Conservation (phyloP, 2,797 vertebrate genomes). For the Protosalanx chinensis region DNA sequence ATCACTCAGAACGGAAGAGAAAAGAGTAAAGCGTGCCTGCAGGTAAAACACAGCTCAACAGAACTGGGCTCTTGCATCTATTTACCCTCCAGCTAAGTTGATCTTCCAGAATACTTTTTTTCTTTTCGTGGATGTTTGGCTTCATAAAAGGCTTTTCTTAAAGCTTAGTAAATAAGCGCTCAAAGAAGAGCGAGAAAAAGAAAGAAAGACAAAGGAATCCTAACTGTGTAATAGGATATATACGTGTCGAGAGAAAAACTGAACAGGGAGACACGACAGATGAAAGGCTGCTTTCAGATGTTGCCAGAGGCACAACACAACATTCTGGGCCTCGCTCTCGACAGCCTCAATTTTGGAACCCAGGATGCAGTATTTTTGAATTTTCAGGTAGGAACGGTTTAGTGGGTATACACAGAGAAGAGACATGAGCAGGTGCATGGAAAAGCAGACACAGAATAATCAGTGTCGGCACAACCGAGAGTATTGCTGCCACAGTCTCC, state of each 20-base stretch:
- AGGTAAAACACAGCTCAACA: conserved; percentile 17
- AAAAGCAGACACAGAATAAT: conserved; percentile 32
- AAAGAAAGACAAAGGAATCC: conserved; percentile 20
- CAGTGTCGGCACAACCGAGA: conserved; percentile 21
- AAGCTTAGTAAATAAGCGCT: conserved; percentile 45
- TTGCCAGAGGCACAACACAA: conserved; percentile 43
- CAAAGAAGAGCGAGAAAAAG: conserved; percentile 35
- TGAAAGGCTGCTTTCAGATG: conserved; percentile 48
- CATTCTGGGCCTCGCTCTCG: conserved; percentile 42
- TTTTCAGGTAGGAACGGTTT: conserved; percentile 33
- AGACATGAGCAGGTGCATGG: conserved; percentile 25
- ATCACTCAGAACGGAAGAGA: conserved; percentile 39
- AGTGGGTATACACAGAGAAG: conserved; percentile 14
- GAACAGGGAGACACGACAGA: conserved; percentile 32
- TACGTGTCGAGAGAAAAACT: conserved; percentile 40
- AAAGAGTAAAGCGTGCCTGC: conserved; percentile 28
- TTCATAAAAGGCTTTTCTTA: conserved; percentile 31
- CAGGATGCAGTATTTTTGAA: conserved; percentile 15
- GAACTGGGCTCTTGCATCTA: conserved; percentile 26
- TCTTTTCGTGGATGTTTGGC: conserved; percentile 37
- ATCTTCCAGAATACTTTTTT: conserved; percentile 22
- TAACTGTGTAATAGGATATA: conserved; percentile 51
- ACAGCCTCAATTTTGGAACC: conserved; percentile 31
- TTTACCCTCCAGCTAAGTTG: conserved; percentile 25
- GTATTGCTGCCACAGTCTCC: conserved; percentile 6